Percentiles rank a stretch among this genome's conserved stretches.
Conservation (phyloP, 2,113 vertebrate species). For the Scatophagus argus region DNA sequence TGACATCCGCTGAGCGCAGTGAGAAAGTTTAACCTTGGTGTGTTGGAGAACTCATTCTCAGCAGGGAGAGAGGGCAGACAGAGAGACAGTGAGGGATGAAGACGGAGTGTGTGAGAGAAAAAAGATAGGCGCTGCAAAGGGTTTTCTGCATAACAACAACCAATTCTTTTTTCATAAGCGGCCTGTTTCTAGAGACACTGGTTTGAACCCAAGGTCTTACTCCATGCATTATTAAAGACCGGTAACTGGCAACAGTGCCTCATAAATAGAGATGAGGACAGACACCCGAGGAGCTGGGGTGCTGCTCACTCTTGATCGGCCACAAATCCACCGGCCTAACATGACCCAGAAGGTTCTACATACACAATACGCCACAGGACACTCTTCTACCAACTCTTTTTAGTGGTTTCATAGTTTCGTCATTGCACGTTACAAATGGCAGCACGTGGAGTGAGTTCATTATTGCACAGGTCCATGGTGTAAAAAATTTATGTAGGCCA, state of each 20-base stretch:
- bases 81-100: constrained; percentile 65
- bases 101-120: constrained; percentile 52
- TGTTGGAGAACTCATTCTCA: constrained; percentile 73
- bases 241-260: constrained; percentile 79
- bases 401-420: constrained; percentile 31
- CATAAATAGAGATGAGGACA: constrained; percentile 83
- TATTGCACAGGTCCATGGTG: constrained; percentile 8
- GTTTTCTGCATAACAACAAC: constrained; percentile 77
- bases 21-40: constrained; percentile 87
- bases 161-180: constrained; percentile 54
- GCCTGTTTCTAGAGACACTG: constrained; percentile 72
- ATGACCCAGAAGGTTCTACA: constrained; percentile 69
- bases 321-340: constrained; percentile 70
- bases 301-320: constrained; percentile 74
- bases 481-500: constrained; percentile 25
- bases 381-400: constrained; percentile 12
- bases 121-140: constrained; percentile 42
- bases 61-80: constrained; percentile 63
- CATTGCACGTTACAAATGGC: constrained; percentile 22
- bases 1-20: constrained; percentile 70
- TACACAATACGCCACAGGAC: constrained; percentile 12
- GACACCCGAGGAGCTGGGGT: constrained; percentile 70
- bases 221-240: constrained; percentile 83
- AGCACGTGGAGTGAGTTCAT: constrained; percentile 15
- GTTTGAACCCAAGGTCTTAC: constrained; percentile 80